Percentiles rank a stretch among this genome's conserved stretches.
phyloP scores from a whole-genome alignment of 2,888 invertebrate genomes.

The Ctenicera cuprea region DNA sequence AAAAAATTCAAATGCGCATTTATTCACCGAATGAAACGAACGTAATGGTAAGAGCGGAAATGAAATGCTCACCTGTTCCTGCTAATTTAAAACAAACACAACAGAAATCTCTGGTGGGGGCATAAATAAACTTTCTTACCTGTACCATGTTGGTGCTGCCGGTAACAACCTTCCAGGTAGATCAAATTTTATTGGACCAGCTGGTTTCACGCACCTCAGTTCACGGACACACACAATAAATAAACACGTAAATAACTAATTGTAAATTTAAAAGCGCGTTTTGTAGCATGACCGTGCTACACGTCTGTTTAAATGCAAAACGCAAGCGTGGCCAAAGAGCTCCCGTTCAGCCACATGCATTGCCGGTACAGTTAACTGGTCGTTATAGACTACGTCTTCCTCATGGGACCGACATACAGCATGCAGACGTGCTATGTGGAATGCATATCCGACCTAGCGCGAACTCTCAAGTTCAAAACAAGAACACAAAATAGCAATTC shows the following conservation, averaged over 20 bases:
- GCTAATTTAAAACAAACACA: conserved; percentile 21
- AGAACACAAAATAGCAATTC: too few relatives aligned
- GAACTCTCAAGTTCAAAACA: too few relatives aligned
- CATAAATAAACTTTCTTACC: conserved; percentile 47
- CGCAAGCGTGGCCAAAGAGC: conserved; percentile 33
- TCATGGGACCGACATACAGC: conserved; percentile 1
- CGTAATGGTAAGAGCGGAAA: conserved; percentile 3
- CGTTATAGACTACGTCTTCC: neutral
- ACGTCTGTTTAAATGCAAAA: conserved; percentile 34
- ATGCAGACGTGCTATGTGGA: conserved; percentile 34
- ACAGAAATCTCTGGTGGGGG: conserved; percentile 28
- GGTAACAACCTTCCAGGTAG: neutral
- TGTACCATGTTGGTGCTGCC: conserved; percentile 21
- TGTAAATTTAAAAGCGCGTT: conserved; percentile 20
- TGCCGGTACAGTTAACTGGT: conserved; percentile 31
- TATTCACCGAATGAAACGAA: neutral
- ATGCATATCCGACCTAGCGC: conserved; percentile 38
- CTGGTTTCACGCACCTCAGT: conserved; percentile 12
- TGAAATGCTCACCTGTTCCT: conserved; percentile 18
- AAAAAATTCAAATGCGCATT: neutral
- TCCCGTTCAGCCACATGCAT: conserved; percentile 38
- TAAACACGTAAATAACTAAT: conserved; percentile 15
- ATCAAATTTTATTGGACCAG: conserved; percentile 11
- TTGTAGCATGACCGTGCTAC: conserved; percentile 12
- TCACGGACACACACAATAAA: conserved; percentile 8